phyloP scores from a whole-genome alignment of 2,113 vertebrate species.

The Lampris megalopsis region DNA sequence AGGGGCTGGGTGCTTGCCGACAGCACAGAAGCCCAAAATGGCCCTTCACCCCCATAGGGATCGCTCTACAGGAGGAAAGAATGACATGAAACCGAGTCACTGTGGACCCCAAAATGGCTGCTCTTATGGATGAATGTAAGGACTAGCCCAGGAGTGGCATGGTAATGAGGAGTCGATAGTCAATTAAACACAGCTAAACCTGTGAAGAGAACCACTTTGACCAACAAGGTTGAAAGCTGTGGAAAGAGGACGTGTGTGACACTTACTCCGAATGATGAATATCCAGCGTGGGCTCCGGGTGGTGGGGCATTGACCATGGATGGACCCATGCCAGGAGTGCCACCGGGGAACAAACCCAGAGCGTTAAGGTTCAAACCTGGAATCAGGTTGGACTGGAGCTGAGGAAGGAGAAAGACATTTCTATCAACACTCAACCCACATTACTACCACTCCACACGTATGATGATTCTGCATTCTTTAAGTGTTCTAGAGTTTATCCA shows the following conservation, averaged over 20 bases:
- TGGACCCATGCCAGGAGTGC: constrained; percentile 89
- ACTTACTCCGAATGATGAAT: constrained; percentile 94
- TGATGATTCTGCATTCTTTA: no score
- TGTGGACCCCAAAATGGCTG: constrained; percentile 9
- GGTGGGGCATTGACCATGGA: constrained; percentile 89
- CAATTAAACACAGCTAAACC: neutral
- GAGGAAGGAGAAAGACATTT: constrained; percentile 46
- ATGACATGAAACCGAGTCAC: constrained; percentile 61
- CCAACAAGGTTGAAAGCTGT: neutral
- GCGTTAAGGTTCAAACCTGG: constrained; percentile 98
- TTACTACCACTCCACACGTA: no score
- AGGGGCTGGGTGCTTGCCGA: constrained; percentile 76
- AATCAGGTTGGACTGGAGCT: constrained; percentile 99
- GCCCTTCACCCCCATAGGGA: constrained; percentile 78
- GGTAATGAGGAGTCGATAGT: neutral
- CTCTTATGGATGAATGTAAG: neutral
- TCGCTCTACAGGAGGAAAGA: constrained; percentile 80
- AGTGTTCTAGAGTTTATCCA: no score
- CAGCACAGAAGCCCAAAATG: constrained; percentile 78
- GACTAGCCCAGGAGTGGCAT: constrained; percentile 15
- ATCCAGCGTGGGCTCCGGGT: constrained; percentile 88
- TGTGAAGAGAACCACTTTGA: neutral
- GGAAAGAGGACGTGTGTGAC: neutral
- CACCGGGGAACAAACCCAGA: constrained; percentile 94
- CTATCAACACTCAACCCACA: constrained; percentile 32